Base-by-base conservation (phyloP, 2,113 vertebrate species). In the Echinops telfairi region DNA sequence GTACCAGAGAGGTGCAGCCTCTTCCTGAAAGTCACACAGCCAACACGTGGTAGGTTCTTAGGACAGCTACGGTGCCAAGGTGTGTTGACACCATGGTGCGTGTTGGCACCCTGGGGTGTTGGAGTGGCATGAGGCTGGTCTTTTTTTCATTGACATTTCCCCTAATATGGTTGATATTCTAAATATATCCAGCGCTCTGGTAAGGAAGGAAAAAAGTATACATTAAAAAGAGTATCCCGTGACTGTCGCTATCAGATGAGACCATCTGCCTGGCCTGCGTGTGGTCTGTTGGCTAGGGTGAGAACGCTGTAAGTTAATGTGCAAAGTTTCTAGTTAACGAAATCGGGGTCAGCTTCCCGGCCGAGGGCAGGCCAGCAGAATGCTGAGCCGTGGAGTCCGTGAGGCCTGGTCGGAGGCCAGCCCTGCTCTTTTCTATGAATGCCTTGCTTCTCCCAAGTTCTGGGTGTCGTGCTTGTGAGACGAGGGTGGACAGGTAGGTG, bases 231-330 rank as follows among this genome's bases (percentile, higher is more conserved):
- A 27, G n/a, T 25, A 8, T 76, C 64, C 10, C 43, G 10, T 60
- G 22, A 4, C 4, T 17, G 31, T 62, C 36, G 0, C n/a, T 22
- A 19, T 1, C 2, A 27, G 75, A 33, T 5, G 75, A 17, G 64
- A 43, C 12, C 1, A 9, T 58, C 15, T 16, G 64, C 19, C 6
- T 16, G 1, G 14, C 43, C 15, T 0, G 1, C 4, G 58, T 6
- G 47, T 64, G 83, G 62, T 16, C 70, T 80, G 0, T 53, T 85
- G 79, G 20, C 20, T n/a, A 22, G 66, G 75, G 71, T 33, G 38
- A 33, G 60, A 60, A 10, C 0, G 4, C 78, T 68, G 4, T 6
- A 31, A 22, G 33, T 85, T 33, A 27, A 27, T 0, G 2, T 0
- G 7, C 38, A 38, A 20, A 0, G 27, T 70, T 64, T 60, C 78